These are phyloP conservation scores for Bergia sp. DNA, from an alignment of 92 coral and sea anemone genomes.

Conservation along the genomic window DNA sequence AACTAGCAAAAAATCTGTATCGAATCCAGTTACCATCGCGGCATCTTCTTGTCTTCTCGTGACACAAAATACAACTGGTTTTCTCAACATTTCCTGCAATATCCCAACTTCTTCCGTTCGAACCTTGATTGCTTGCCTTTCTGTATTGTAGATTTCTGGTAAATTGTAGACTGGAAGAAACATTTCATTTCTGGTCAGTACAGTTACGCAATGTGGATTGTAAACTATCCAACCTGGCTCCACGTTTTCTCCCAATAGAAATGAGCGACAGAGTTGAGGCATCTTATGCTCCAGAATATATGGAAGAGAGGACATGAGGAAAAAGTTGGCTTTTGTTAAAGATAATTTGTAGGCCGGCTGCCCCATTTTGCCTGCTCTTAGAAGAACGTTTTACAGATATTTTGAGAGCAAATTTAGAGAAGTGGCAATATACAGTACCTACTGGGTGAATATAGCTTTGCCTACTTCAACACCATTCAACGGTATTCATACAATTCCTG, in stretches of 20 bases:
- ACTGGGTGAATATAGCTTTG: no score
- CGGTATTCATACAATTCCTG: no score
- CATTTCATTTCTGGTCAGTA: constrained; percentile 63
- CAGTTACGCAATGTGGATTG: constrained; percentile 66
- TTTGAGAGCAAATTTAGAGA: no score
- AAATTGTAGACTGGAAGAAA: constrained; percentile 56
- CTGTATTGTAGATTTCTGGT: constrained; percentile 49
- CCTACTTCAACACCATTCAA: no score
- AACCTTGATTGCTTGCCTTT: constrained; percentile 56
- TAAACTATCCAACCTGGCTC: constrained; percentile 71
- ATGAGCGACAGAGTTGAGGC: constrained; percentile 45
- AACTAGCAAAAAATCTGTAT: constrained; percentile 63
- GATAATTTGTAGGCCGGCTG: not conserved
- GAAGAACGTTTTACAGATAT: no score
- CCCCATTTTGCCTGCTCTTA: not conserved
- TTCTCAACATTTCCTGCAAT: constrained; percentile 52
- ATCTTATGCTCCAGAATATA: constrained; percentile 30
- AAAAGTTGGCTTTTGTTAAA: constrained; percentile 9
- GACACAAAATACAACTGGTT: constrained; percentile 60
- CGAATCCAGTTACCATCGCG: constrained; percentile 61
- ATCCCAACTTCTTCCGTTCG: constrained; percentile 44
- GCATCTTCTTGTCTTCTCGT: constrained; percentile 66
- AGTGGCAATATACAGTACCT: no score
- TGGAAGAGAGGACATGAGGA: constrained; percentile 70
- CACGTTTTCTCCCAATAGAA: constrained; percentile 47